A percentile compares a stretch with the other conserved stretches of the same genome.
Evolutionary conservation across 2,888 invertebrate genomes (phyloP).

Genomic region (Trichogramma dendrolimi): DNA sequence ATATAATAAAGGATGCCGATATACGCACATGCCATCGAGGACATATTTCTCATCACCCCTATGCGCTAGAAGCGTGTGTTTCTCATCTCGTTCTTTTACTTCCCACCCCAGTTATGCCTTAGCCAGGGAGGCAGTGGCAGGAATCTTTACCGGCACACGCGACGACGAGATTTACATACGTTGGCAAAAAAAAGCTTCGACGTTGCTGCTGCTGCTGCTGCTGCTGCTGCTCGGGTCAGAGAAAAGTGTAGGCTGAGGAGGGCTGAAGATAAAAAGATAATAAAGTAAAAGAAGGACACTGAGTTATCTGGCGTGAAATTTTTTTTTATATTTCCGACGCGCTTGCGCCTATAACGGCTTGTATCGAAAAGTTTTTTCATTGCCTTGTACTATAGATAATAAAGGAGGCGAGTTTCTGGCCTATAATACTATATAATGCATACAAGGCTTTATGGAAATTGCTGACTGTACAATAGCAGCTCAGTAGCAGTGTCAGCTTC

Average conservation of each 20-base stretch:
- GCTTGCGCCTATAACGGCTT: no score
- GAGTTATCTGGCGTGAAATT: conserved; percentile 27
- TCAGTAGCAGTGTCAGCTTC: no score
- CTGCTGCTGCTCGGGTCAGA: not conserved
- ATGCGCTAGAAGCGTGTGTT: not conserved
- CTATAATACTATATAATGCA: no score
- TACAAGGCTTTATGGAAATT: no score
- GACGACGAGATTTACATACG: conserved; percentile 28
- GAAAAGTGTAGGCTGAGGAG: conserved; percentile 18
- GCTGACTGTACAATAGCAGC: no score
- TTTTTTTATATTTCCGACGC: conserved; percentile 3
- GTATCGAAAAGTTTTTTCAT: no score
- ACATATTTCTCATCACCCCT: conserved; percentile 24
- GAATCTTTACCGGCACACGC: conserved; percentile 25
- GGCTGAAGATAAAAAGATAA: conserved; percentile 20
- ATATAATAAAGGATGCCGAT: no score
- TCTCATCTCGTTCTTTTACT: conserved; percentile 12
- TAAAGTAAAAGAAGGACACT: conserved; percentile 27
- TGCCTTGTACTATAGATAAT: no score
- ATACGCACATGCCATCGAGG: conserved; percentile 3
- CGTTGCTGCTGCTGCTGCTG: not conserved
- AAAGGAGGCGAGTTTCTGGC: no score
- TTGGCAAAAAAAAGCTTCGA: conserved; percentile 25
- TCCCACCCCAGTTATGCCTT: not conserved
- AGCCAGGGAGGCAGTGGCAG: not conserved